phyloP scores from a whole-genome alignment of 2,888 invertebrate genomes.

The Carcina quercana region DNA sequence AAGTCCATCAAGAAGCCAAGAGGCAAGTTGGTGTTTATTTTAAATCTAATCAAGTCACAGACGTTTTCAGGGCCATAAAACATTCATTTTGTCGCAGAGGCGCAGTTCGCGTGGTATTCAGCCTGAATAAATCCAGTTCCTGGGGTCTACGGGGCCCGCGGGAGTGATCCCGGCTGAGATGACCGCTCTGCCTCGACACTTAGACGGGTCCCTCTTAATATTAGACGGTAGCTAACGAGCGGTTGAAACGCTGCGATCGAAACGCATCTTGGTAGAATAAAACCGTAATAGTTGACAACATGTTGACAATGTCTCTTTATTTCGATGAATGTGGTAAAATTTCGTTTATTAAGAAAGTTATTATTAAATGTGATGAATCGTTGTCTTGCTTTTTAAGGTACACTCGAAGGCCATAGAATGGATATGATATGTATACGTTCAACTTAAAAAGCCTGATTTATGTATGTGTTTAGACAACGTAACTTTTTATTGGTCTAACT shows the following conservation, averaged over 20 bases:
- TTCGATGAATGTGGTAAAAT: too few species aligned
- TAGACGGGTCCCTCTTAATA: slow-evolving; percentile 58
- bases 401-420: too few species aligned
- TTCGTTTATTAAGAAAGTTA: too few species aligned
- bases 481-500: too few species aligned
- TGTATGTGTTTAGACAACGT: too few species aligned
- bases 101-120: slow-evolving; percentile 55
- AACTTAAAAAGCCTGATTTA: too few species aligned
- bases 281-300: too few species aligned
- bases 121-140: slow-evolving; percentile 64
- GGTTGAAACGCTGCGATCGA: slow-evolving; percentile 21
- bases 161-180: slow-evolving; percentile 66
- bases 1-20: background rate
- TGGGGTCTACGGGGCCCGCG: slow-evolving; percentile 59
- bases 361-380: too few species aligned
- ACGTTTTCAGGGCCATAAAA: slow-evolving; percentile 53
- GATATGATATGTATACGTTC: too few species aligned
- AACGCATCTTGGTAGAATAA: background rate
- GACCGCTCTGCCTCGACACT: slow-evolving; percentile 65
- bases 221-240: slow-evolving; percentile 29
- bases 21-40: slow-evolving; percentile 6
- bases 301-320: too few species aligned
- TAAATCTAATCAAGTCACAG: slow-evolving; percentile 50
- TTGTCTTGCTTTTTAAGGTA: too few species aligned
- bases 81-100: slow-evolving; percentile 50